Conservation (phyloP, 1,140 invertebrate species). For the Apis laboriosa region DNA sequence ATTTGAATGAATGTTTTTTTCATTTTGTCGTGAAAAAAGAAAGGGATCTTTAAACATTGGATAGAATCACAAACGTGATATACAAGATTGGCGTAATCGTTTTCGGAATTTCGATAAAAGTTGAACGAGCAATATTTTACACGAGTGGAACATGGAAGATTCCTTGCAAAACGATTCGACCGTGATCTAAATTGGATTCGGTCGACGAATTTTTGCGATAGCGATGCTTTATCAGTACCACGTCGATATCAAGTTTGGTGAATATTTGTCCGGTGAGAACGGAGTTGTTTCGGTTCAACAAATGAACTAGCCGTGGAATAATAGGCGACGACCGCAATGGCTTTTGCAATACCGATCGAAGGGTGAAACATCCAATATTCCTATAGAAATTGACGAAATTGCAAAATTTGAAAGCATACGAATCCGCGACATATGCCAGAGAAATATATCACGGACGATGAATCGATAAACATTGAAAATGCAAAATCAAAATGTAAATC, state of each 20-base stretch:
- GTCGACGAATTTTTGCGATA: slow-evolving; percentile 35
- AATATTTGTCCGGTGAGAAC: slow-evolving; percentile 33
- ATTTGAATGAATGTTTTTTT: background rate
- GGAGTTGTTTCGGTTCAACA: slow-evolving; percentile 29
- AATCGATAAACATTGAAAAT: background rate
- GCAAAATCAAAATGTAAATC: background rate
- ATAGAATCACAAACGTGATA: background rate
- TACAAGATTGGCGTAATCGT: slow-evolving; percentile 21
- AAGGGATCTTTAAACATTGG: background rate
- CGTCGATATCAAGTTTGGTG: slow-evolving; percentile 35
- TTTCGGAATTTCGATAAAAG: slow-evolving; percentile 20
- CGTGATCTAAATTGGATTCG: slow-evolving; percentile 41
- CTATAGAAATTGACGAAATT: slow-evolving; percentile 1
- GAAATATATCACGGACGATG: background rate
- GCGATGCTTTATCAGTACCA: slow-evolving; percentile 34
- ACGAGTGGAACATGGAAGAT: background rate
- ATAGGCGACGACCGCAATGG: slow-evolving; percentile 41
- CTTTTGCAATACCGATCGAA: slow-evolving; percentile 19
- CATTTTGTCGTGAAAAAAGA: background rate
- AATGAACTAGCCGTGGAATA: slow-evolving; percentile 34
- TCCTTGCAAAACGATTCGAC: slow-evolving; percentile 30
- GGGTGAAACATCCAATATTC: background rate
- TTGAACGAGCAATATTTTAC: background rate
- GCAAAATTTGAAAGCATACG: background rate
- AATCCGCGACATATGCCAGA: background rate